A percentile compares a stretch with the other conserved stretches of the same genome.
Conservation (phyloP, 2,888 invertebrate genomes). For the Pharmacophagus antenor region DNA sequence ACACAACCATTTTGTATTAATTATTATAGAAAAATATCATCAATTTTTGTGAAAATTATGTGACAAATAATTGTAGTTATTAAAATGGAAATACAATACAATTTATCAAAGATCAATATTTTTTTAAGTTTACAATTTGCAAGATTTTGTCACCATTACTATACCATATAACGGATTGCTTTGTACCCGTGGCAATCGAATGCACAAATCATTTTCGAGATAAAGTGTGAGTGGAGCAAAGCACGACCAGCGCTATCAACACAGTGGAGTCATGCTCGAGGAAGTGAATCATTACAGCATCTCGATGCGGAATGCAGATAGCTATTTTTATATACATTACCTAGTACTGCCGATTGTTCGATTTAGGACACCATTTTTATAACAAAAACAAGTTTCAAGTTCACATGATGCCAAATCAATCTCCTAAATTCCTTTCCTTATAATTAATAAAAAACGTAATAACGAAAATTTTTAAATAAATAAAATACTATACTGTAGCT, state of each 20-base stretch:
- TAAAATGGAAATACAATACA: neutral
- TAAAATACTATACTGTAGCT: no score
- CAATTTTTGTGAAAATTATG: no score
- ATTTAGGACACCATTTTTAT: constrained; percentile 3
- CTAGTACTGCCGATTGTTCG: constrained; percentile 11
- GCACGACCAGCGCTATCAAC: constrained; percentile 27
- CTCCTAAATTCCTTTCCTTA: no score
- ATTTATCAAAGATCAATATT: neutral
- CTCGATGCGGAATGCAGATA: constrained; percentile 25
- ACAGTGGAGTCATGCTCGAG: constrained; percentile 24
- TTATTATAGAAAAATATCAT: no score
- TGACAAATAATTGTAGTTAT: no score
- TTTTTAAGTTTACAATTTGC: neutral
- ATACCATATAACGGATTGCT: neutral
- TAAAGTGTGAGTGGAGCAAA: constrained; percentile 24
- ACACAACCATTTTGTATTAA: no score
- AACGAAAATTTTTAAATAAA: no score
- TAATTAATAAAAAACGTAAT: no score
- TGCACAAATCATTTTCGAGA: constrained; percentile 28
- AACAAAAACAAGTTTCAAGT: no score
- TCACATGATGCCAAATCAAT: no score
- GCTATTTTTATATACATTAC: constrained; percentile 21
- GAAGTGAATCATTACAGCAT: constrained; percentile 27
- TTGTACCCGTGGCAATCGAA: constrained; percentile 8
- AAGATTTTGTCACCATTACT: neutral